A percentile compares a stretch with the other conserved stretches of the same genome.
phyloP scores from a whole-genome alignment of 2,888 invertebrate genomes.

The Sylvicola fuscatus region DNA sequence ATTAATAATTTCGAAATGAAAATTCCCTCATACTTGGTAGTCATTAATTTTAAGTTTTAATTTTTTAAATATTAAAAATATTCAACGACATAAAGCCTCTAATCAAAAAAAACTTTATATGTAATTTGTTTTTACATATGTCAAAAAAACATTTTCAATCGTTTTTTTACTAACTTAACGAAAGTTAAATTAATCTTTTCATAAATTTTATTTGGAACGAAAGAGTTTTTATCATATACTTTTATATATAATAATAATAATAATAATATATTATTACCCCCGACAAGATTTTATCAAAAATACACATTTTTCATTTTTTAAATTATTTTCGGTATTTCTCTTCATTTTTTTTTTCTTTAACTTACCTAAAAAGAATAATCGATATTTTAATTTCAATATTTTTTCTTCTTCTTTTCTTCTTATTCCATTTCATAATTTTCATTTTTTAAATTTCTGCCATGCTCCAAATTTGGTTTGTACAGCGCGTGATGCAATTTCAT shows the following conservation, averaged over 20 bases:
- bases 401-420: constrained; percentile 1
- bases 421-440: background rate
- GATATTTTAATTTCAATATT: constrained; percentile 2
- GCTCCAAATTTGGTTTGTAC: no score
- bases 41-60: constrained; percentile 4
- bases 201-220: no score
- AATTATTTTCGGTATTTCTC: no score
- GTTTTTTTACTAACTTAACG: no score
- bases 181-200: no score
- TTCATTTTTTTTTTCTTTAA: constrained; percentile 2
- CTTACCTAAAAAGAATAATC: constrained; percentile 4
- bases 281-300: constrained; percentile 46
- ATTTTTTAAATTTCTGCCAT: no score
- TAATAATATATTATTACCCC: constrained; percentile 12
- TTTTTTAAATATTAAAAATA: constrained; percentile 5
- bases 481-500: no score
- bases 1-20: constrained; percentile 3
- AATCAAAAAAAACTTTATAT: constrained; percentile 5
- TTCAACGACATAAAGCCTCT: constrained; percentile 11
- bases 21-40: constrained; percentile 3
- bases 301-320: constrained; percentile 29
- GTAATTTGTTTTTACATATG: no score
- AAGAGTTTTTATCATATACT: no score
- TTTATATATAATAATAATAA: background rate
- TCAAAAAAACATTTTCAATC: no score